A percentile compares a stretch with the other conserved stretches of the same genome.
These are phyloP conservation scores for Phylloscopus collybita DNA, from an alignment of 2,797 vertebrate species.

Conservation along the genomic window DNA sequence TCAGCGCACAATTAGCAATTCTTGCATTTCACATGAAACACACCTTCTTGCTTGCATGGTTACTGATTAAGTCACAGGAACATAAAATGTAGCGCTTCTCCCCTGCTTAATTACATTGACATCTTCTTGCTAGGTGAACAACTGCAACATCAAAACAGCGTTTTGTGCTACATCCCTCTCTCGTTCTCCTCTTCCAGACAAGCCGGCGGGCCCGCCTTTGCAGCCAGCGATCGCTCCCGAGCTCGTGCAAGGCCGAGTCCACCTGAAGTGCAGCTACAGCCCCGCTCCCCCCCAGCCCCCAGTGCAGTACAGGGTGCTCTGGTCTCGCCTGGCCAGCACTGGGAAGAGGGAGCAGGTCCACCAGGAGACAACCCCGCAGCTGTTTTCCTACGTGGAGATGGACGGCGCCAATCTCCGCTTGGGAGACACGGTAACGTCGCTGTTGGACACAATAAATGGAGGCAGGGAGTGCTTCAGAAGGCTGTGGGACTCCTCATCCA, in stretches of 20 bases:
- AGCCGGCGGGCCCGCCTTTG: slow-evolving; percentile 51
- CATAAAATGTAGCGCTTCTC: rapidly evolving
- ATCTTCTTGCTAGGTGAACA: background rate
- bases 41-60: background rate
- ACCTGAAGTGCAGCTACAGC: slow-evolving; percentile 75
- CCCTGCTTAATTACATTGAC: background rate
- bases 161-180: background rate
- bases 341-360: slow-evolving; percentile 82
- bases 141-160: background rate
- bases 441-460: no score
- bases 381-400: slow-evolving; percentile 80
- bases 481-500: no score
- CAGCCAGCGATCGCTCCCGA: slow-evolving; percentile 75
- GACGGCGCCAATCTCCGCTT: slow-evolving; percentile 82
- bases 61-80: background rate
- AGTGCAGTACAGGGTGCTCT: slow-evolving; percentile 75
- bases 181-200: slow-evolving; percentile 59
- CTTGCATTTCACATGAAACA: background rate
- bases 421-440: slow-evolving; percentile 79
- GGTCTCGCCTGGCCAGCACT: slow-evolving; percentile 74
- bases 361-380: slow-evolving; percentile 75
- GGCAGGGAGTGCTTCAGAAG: no score
- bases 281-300: slow-evolving; percentile 17
- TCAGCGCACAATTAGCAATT: background rate
- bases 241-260: slow-evolving; percentile 66